Evolutionary conservation across 2,797 vertebrate species (phyloP), one percentile per base, ranked within the genome.

Genomic region (Centropyge bicolor): DNA sequence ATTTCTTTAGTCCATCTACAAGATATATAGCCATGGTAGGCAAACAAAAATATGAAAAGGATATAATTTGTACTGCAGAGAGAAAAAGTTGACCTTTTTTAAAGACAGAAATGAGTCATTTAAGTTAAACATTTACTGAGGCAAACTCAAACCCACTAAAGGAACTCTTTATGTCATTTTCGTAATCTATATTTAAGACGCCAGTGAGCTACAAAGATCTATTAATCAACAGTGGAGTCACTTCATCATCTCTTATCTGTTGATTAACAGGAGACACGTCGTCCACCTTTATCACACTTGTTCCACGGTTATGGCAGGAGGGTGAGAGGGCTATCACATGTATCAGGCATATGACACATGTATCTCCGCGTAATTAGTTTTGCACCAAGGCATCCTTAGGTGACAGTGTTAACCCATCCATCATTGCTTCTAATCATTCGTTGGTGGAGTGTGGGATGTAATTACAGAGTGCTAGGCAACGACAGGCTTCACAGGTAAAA

Each of bases 401-500:
- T 94, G 92, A 90, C 85, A 72, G 82, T 46, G 83, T 90, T 91
- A 94, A 92, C 89, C 86, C 91, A 92, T 94, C 91, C 91, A 91
- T 93, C 92, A 94, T 84, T 74, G 86, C 80, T 77, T 83, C 90
- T 92, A 92, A 94, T 93, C 92, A 92, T 83, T 83, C 63, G 70
- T 78, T 52, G 87, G 81, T 74, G 71, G 83, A 87, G 88, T 85
- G 92, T 90, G 91, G 91, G 91, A 89, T 87, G 90, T 93, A 94
- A 95, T 94, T 93, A 92, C 84, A 61, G 80, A 86, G 82, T 65
- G 86, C 92, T 93, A 91, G 90, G 94, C 93, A 93, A 94, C 92
- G 76, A 87, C 92, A 92, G 89, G 82, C 82, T 90, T 87, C 91
- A 74, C 91, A 93, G 90, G 92, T 93, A 93, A 93, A 93, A 93